These are phyloP conservation scores for Himalopsyche kuldschensis DNA, from an alignment of 2,888 invertebrate genomes.

Conservation along the genomic window DNA sequence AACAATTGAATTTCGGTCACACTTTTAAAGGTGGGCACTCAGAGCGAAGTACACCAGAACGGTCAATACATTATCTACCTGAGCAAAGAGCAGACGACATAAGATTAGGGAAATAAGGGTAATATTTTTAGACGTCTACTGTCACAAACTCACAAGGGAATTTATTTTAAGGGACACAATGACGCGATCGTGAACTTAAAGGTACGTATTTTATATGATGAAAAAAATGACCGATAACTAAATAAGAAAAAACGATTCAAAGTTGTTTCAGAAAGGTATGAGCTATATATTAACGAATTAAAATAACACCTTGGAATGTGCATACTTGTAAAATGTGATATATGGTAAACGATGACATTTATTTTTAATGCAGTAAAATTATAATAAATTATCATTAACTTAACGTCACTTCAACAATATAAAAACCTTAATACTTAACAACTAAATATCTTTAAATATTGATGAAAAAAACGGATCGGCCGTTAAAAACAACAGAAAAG, in stretches of 20 bases:
- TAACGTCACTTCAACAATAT: no score
- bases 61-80: neutral
- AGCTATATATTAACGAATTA: no score
- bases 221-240: neutral
- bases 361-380: no score
- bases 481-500: no score
- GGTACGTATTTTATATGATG: neutral
- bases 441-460: no score
- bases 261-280: no score
- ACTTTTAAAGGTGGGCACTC: neutral
- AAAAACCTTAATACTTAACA: no score
- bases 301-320: no score
- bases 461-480: no score
- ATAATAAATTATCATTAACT: no score
- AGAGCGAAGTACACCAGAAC: neutral
- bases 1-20: neutral
- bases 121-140: neutral
- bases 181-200: neutral
- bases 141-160: neutral
- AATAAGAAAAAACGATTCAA: neutral
- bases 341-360: no score
- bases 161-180: neutral
- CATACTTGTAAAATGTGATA: no score
- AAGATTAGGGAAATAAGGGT: slow-evolving; percentile 1
- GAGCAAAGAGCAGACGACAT: slow-evolving; percentile 1